Percentiles rank a stretch among this genome's conserved stretches.
Conservation (phyloP, 2,113 vertebrate species). For the Neolamprologus caudopunctatus region DNA sequence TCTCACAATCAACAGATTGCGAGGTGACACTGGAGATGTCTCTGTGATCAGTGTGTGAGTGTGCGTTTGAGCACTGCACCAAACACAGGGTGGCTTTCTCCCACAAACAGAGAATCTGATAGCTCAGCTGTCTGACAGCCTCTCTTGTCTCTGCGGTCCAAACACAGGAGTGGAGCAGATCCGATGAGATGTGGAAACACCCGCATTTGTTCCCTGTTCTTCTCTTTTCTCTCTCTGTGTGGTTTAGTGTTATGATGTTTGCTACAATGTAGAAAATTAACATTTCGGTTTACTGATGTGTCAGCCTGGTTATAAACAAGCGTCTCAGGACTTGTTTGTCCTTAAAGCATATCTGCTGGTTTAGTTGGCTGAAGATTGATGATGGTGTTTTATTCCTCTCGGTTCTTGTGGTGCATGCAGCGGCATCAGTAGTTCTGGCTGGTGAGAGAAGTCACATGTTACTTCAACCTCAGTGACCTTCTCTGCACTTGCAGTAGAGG, state of each 20-base stretch:
- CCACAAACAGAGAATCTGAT: conserved; percentile 21
- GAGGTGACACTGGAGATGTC: conserved; percentile 37
- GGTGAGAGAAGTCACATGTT: conserved; percentile 35
- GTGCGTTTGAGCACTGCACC: neutral
- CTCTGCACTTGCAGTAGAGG: neutral
- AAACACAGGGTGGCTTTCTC: conserved; percentile 42
- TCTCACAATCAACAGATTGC: neutral
- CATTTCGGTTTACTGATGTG: neutral
- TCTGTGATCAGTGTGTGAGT: neutral
- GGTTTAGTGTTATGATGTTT: neutral
- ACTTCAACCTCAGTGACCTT: conserved; percentile 31
- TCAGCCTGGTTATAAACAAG: neutral
- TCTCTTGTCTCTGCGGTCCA: conserved; percentile 28
- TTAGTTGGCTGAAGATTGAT: conserved; percentile 1
- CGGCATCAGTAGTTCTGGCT: conserved; percentile 14
- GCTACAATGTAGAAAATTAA: neutral
- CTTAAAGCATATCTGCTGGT: neutral
- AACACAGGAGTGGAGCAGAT: conserved; percentile 30
- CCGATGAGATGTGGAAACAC: conserved; percentile 9
- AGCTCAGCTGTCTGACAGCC: conserved; percentile 22
- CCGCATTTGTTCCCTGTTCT: conserved; percentile 13
- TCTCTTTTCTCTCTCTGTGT: neutral
- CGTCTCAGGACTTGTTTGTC: neutral
- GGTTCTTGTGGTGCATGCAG: neutral
- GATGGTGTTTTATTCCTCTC: neutral